Evolutionary conservation across 2,113 vertebrate species (phyloP).

Genomic region (Hemibagrus wyckioides): DNA sequence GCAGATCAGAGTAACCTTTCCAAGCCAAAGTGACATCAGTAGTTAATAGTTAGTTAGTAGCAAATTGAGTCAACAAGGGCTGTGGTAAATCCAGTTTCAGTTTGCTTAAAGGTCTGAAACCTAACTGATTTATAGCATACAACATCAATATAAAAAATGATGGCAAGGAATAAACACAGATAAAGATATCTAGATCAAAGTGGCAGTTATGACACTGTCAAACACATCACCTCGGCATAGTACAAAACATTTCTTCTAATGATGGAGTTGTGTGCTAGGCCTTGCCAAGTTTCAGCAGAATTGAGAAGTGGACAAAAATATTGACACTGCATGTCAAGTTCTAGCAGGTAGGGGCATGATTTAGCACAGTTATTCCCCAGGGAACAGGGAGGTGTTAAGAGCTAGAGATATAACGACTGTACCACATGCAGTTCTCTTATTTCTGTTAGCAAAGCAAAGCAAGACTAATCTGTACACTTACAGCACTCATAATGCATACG

Average conservation of each 20-base stretch:
- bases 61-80: background rate
- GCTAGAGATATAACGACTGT: background rate
- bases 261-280: background rate
- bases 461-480: slow-evolving; percentile 2
- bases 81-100: background rate
- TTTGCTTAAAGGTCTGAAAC: background rate
- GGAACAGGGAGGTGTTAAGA: background rate
- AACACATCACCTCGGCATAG: background rate
- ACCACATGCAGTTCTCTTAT: background rate
- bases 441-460: background rate
- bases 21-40: background rate
- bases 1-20: background rate
- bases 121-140: background rate
- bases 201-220: background rate
- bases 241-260: background rate
- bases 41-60: too few species aligned
- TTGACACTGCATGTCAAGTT: background rate
- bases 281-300: background rate
- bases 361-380: background rate
- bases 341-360: background rate
- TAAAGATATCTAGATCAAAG: background rate
- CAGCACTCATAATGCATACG: slow-evolving; percentile 1
- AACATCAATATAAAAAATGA: background rate
- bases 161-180: background rate
- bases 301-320: background rate